These are phyloP conservation scores for Meda fulgida DNA, from an alignment of 2,797 vertebrate species.

Conservation along the genomic window DNA sequence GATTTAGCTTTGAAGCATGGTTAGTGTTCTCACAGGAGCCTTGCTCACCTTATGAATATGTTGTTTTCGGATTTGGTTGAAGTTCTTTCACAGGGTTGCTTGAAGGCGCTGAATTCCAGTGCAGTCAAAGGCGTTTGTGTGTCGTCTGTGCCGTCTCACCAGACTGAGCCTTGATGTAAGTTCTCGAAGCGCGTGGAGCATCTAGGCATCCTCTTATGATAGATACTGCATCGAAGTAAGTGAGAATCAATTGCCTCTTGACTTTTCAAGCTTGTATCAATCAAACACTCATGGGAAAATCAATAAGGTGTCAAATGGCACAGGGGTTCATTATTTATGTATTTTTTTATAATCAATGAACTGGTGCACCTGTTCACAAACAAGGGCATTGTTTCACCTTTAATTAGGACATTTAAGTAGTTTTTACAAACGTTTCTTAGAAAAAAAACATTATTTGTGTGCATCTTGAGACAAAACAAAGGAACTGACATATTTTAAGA, in stretches of 20 bases:
- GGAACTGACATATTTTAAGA: too few species aligned
- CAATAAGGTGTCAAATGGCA: constrained; percentile 73
- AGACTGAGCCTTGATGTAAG: constrained; percentile 20
- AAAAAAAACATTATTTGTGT: too few species aligned
- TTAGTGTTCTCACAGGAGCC: constrained; percentile 27
- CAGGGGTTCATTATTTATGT: constrained; percentile 77
- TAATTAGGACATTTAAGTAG: too few species aligned
- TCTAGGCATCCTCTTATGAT: constrained; percentile 48
- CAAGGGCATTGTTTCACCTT: neutral
- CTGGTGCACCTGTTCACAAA: constrained; percentile 49
- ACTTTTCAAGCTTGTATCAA: constrained; percentile 81
- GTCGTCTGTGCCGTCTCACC: neutral
- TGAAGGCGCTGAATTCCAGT: neutral
- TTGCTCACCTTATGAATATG: neutral
- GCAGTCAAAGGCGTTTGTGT: constrained; percentile 6
- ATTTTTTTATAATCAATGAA: constrained; percentile 74
- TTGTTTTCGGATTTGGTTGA: constrained; percentile 19
- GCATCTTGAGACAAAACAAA: too few species aligned
- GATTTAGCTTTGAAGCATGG: constrained; percentile 21
- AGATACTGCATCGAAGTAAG: constrained; percentile 20
- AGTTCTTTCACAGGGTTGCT: constrained; percentile 16
- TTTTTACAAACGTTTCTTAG: too few species aligned
- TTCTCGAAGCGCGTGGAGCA: neutral
- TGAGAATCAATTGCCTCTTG: constrained; percentile 70
- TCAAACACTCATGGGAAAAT: constrained; percentile 77